Evolutionary conservation across 2,888 invertebrate genomes (phyloP).

Genomic region (Lepetodrilus schrolli): DNA sequence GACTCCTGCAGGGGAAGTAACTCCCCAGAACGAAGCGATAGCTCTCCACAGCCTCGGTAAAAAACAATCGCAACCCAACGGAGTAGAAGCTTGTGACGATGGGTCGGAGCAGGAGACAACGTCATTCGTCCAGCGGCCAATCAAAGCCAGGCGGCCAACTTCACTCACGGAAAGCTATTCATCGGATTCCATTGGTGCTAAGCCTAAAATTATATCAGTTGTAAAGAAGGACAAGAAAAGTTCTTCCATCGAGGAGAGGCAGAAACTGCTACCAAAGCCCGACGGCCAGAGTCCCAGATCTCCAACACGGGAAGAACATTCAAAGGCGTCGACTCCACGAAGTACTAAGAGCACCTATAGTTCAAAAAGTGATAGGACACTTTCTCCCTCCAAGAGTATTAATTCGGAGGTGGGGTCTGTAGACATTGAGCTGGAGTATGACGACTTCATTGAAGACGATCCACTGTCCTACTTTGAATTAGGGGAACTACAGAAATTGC

Average conservation of each 20-base stretch:
- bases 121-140: constrained; percentile 56
- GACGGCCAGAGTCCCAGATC: constrained; percentile 69
- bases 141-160: constrained; percentile 59
- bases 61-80: background rate
- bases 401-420: constrained; percentile 54
- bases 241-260: constrained; percentile 50
- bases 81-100: background rate
- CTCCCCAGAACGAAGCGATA: constrained; percentile 28
- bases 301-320: constrained; percentile 45
- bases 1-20: background rate
- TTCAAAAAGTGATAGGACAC: constrained; percentile 51
- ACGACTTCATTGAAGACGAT: constrained; percentile 69
- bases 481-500: constrained; percentile 60
- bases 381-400: constrained; percentile 65
- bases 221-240: background rate
- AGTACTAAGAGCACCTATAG: constrained; percentile 51
- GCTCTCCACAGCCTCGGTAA: background rate
- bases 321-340: constrained; percentile 49
- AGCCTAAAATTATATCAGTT: constrained; percentile 36
- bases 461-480: constrained; percentile 69
- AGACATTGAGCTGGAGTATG: constrained; percentile 65
- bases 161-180: constrained; percentile 61
- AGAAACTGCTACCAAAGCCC: constrained; percentile 63
- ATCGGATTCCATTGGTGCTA: constrained; percentile 24
- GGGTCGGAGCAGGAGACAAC: constrained; percentile 48